phyloP scores from a whole-genome alignment of 2,888 invertebrate genomes.

The Aplocera efformata region DNA sequence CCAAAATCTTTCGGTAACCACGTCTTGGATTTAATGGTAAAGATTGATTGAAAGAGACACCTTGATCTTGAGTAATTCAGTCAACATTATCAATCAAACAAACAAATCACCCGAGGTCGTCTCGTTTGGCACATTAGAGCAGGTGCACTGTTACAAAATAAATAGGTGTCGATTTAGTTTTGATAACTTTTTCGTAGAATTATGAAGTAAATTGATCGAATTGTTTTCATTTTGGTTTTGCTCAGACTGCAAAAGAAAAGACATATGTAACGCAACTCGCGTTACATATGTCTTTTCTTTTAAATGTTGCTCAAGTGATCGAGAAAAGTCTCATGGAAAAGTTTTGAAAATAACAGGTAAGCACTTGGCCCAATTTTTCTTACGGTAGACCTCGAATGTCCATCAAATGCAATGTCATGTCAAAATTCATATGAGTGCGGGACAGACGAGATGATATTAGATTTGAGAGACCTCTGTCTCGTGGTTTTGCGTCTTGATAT shows the following conservation, averaged over 20 bases:
- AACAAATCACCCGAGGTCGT: not conserved
- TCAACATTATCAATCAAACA: conserved; percentile 20
- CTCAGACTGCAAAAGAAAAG: too few relatives aligned
- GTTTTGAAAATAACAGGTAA: not conserved
- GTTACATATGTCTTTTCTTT: too few relatives aligned
- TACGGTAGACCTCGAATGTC: conserved; percentile 28
- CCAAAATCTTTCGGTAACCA: conserved; percentile 5
- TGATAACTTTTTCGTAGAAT: too few relatives aligned
- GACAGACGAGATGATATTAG: conserved; percentile 20
- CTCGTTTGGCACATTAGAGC: conserved; percentile 1
- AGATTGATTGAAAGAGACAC: conserved; percentile 18
- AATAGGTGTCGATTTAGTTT: too few relatives aligned
- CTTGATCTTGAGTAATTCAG: conserved; percentile 23
- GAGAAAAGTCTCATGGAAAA: too few relatives aligned
- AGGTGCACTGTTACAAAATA: too few relatives aligned
- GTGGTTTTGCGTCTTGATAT: not conserved
- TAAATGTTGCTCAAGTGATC: too few relatives aligned
- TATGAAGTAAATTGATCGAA: too few relatives aligned
- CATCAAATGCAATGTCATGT: conserved; percentile 28
- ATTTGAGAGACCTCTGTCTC: conserved; percentile 8
- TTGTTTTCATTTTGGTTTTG: too few relatives aligned
- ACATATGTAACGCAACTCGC: too few relatives aligned
- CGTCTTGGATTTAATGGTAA: conserved; percentile 8
- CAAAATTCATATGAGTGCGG: conserved; percentile 24
- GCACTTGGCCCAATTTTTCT: conserved; percentile 26